Evolutionary conservation across 2,797 vertebrate genomes (phyloP).

Genomic region (Potorous gilbertii): DNA sequence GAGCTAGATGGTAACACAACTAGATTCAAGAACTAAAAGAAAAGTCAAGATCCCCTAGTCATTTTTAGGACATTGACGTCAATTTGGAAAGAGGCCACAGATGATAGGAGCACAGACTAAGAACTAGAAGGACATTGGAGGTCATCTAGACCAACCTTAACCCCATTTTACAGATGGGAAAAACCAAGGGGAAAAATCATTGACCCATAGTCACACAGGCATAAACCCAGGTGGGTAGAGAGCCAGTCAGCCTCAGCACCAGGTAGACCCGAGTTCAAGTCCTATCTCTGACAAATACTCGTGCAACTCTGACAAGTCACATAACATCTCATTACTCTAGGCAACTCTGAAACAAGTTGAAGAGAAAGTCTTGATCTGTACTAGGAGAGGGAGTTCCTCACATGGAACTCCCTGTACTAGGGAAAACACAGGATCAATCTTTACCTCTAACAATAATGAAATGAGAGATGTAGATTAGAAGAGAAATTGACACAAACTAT

Average conservation of each 20-base stretch:
- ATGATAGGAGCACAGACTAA: background rate
- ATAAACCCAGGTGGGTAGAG: background rate
- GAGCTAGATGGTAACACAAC: background rate
- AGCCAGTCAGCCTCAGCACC: background rate
- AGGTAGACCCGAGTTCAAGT: background rate
- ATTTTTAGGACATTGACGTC: background rate
- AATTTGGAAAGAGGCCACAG: background rate
- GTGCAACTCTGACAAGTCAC: background rate
- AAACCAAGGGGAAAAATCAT: background rate
- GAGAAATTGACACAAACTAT: background rate
- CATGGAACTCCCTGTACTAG: background rate
- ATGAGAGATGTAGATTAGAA: background rate
- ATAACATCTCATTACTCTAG: background rate
- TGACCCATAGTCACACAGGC: background rate
- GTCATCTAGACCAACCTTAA: background rate
- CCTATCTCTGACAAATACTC: background rate
- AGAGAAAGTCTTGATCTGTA: background rate
- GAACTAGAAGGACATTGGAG: background rate
- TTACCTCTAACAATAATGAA: background rate
- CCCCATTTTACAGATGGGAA: background rate
- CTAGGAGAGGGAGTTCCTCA: background rate
- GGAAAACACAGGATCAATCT: background rate
- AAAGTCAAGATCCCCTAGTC: background rate
- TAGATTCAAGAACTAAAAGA: background rate
- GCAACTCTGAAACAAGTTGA: background rate